Base-by-base conservation (phyloP, 2,888 invertebrate species). In the Ormyrus labotus region DNA sequence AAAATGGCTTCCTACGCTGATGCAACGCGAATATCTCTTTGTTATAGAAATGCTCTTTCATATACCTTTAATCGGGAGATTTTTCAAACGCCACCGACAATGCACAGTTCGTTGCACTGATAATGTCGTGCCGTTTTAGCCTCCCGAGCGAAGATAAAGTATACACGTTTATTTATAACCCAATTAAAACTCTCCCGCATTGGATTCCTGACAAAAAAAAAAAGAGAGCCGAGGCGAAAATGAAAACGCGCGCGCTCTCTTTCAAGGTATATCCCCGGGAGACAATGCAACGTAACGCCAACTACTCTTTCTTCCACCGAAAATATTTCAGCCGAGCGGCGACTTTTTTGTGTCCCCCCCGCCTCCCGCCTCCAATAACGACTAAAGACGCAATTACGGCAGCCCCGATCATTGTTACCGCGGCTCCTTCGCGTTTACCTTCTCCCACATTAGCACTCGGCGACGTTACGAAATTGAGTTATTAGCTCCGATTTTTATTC, bases 261-360 rank as follows among this genome's bases (percentile, higher is more conserved):
- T 8, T 57, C 6, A n/a, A 57, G 34, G 34, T 34, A 34, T 19
- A 34, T 19, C 9, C 8, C 47, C 13, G 47, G 64, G 9, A n/a
- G 47, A 64, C 64, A 47, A 64, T 57, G n/a, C n/a, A 57, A 6
- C 19, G 57, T 57, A 57, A 57, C 13, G 13, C 57, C 34, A 34
- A 34, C 4, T 34, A 34, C 4, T 34, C 34, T 34, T 34, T 34
- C 6, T 53, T 53, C 53, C 34, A 10, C 13, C 51, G 65, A 67
- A 67, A 53, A 67, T 67, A 67, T 51, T 67, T 67, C 65, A 67
- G 51, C 8, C 51, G 65, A 19, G 57, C 57, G n/a, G 11, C 57
- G 57, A n/a, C 0, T 57, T 57, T 57, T 57, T 57, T 57, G 10
- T 11, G n/a, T 51, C 51, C 19, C 2, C 4, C 34, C 34, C 34